These are phyloP conservation scores for Drosophila bocki DNA, from an alignment of 1,140 invertebrate species.

Conservation along the genomic window DNA sequence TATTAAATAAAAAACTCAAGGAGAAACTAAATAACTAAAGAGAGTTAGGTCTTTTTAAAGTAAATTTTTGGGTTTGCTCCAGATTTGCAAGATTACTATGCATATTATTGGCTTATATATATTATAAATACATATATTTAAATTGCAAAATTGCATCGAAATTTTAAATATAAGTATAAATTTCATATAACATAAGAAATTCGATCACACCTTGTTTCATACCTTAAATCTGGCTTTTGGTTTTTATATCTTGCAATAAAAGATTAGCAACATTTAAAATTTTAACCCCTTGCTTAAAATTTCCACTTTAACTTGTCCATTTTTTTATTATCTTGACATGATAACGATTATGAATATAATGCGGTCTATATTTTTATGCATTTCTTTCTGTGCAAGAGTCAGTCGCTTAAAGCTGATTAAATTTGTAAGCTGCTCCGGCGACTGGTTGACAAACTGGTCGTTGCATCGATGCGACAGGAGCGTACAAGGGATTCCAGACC, in stretches of 20 bases:
- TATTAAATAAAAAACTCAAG: neutral
- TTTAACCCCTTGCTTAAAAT: neutral
- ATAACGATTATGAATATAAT: neutral
- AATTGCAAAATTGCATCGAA: neutral
- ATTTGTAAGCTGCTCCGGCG: slow-evolving; percentile 69
- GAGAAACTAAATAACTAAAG: too few relatives aligned
- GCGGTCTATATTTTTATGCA: slow-evolving; percentile 1
- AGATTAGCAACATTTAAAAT: too few relatives aligned
- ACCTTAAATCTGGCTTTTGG: neutral
- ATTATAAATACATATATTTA: too few relatives aligned
- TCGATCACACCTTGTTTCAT: neutral
- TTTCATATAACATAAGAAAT: too few relatives aligned
- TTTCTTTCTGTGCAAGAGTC: slow-evolving; percentile 22
- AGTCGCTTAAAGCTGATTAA: slow-evolving; percentile 74
- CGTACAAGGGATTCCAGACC: slow-evolving; percentile 22
- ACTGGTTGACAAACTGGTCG: slow-evolving; percentile 79
- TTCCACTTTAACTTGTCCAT: neutral
- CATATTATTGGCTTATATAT: too few relatives aligned
- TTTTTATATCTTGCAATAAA: neutral
- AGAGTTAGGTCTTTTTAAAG: neutral
- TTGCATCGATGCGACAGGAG: slow-evolving; percentile 1
- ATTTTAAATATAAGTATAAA: neutral
- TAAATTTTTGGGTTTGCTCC: neutral
- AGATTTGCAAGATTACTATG: neutral
- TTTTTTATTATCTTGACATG: neutral